Percentiles rank a stretch among this genome's conserved stretches.
Evolutionary conservation across 2,888 invertebrate species (phyloP).

Genomic region (Philhelius pedissequus): DNA sequence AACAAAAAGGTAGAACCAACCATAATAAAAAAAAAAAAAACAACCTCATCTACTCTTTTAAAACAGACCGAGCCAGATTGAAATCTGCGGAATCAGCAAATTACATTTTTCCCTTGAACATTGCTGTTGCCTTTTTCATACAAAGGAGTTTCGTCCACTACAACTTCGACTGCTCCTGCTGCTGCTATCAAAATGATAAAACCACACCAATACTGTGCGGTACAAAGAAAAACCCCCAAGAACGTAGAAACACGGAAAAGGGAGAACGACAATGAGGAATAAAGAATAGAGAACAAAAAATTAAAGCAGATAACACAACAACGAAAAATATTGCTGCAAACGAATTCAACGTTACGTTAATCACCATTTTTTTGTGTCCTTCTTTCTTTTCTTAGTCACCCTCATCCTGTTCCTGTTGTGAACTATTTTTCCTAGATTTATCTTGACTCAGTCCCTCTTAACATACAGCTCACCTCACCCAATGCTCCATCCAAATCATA

Average conservation of each 20-base stretch:
- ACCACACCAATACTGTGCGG: slow-evolving; percentile 38
- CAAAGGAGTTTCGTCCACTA: slow-evolving; percentile 35
- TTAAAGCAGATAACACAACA: slow-evolving; percentile 23
- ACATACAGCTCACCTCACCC: neutral
- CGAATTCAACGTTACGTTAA: slow-evolving; percentile 34
- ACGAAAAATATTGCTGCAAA: slow-evolving; percentile 38
- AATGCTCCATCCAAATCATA: neutral
- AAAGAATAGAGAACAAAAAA: neutral
- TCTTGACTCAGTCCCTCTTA: neutral
- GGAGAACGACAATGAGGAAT: slow-evolving; percentile 17
- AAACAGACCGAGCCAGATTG: slow-evolving; percentile 47
- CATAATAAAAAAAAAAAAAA: slow-evolving; percentile 15
- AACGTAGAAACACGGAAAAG: slow-evolving; percentile 18
- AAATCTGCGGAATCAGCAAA: slow-evolving; percentile 61
- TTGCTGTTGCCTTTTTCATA: slow-evolving; percentile 17
- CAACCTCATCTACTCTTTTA: slow-evolving; percentile 29
- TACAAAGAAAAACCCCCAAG: slow-evolving; percentile 10
- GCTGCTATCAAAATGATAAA: slow-evolving; percentile 55
- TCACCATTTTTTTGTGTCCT: slow-evolving; percentile 27
- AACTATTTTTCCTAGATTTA: slow-evolving; percentile 34
- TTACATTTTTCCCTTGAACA: slow-evolving; percentile 40
- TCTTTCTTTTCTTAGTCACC: slow-evolving; percentile 9
- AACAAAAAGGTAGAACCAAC: slow-evolving; percentile 6
- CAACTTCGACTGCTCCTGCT: neutral
- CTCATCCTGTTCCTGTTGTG: slow-evolving; percentile 15